These are phyloP conservation scores for Orchesella flavescens DNA, from an alignment of 2,888 invertebrate genomes.

Conservation along the genomic window DNA sequence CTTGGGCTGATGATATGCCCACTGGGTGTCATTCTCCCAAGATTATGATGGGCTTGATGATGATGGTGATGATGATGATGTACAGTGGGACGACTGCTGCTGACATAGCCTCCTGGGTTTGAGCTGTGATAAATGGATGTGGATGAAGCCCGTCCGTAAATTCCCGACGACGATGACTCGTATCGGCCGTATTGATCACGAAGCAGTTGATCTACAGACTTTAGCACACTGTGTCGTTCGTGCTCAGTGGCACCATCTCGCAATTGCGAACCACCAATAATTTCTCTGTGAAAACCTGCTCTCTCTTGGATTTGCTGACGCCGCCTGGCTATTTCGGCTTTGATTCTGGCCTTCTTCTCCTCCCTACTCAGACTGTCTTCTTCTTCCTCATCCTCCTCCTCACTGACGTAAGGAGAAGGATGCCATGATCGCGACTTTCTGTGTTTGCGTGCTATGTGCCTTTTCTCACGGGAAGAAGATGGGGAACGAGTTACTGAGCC, in stretches of 20 bases:
- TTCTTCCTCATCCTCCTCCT: slow-evolving; percentile 75
- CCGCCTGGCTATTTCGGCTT: slow-evolving; percentile 79
- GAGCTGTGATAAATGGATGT: slow-evolving; percentile 68
- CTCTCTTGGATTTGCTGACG: slow-evolving; percentile 79
- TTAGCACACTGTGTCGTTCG: slow-evolving; percentile 74
- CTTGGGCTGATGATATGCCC: slow-evolving; percentile 68
- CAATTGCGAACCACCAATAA: slow-evolving; percentile 75
- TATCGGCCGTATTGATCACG: slow-evolving; percentile 72
- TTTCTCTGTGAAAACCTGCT: slow-evolving; percentile 77
- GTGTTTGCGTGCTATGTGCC: slow-evolving; percentile 72
- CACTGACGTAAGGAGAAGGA: slow-evolving; percentile 76
- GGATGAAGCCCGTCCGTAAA: slow-evolving; percentile 53
- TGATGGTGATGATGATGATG: slow-evolving; percentile 65
- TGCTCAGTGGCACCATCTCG: slow-evolving; percentile 70
- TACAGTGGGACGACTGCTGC: slow-evolving; percentile 67
- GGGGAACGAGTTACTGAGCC: slow-evolving; percentile 56
- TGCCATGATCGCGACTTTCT: slow-evolving; percentile 76
- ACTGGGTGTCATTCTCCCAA: slow-evolving; percentile 57
- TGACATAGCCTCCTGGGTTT: slow-evolving; percentile 59
- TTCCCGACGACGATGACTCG: slow-evolving; percentile 41
- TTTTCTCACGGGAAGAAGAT: slow-evolving; percentile 63
- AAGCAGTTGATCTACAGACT: slow-evolving; percentile 75
- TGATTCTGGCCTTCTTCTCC: slow-evolving; percentile 78
- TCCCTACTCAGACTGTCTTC: slow-evolving; percentile 77
- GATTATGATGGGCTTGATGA: slow-evolving; percentile 44